A percentile compares a stretch with the other conserved stretches of the same genome.
These are phyloP conservation scores for Nasonia longicornis DNA, from an alignment of 1,140 invertebrate species.

Conservation along the genomic window DNA sequence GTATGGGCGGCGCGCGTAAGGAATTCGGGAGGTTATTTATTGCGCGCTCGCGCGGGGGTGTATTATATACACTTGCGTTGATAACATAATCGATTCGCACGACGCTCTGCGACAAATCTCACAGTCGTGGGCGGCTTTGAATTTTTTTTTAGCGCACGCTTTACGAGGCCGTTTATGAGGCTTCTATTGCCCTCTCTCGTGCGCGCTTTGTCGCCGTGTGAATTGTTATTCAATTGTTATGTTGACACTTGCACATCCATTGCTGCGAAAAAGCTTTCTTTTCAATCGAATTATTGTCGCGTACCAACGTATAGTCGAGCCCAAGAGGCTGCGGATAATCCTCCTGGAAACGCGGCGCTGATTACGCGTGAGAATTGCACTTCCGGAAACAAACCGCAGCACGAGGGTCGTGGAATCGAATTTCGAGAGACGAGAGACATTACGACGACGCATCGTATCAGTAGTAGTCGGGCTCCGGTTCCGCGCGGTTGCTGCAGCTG, in stretches of 20 bases:
- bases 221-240: too few relatives aligned
- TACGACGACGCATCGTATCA: slow-evolving; percentile 2
- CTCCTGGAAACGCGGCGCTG: not conserved
- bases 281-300: too few relatives aligned
- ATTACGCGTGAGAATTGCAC: not conserved
- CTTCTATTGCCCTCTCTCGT: too few relatives aligned
- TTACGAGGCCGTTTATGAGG: too few relatives aligned
- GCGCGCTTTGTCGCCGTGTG: too few relatives aligned
- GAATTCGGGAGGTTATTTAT: not conserved
- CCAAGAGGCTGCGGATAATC: not conserved
- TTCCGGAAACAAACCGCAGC: slow-evolving; percentile 2
- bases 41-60: not conserved
- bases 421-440: slow-evolving; percentile 6
- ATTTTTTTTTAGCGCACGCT: too few relatives aligned
- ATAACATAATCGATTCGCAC: slow-evolving; percentile 30
- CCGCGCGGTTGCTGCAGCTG: not conserved
- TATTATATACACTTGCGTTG: not conserved
- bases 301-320: too few relatives aligned
- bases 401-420: slow-evolving; percentile 5
- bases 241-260: too few relatives aligned
- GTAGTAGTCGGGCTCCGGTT: slow-evolving; percentile 26
- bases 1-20: not conserved
- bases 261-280: too few relatives aligned
- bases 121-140: too few relatives aligned
- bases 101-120: too few relatives aligned